Conservation (phyloP, 2,888 invertebrate genomes). For the Diadegma fenestrale region DNA sequence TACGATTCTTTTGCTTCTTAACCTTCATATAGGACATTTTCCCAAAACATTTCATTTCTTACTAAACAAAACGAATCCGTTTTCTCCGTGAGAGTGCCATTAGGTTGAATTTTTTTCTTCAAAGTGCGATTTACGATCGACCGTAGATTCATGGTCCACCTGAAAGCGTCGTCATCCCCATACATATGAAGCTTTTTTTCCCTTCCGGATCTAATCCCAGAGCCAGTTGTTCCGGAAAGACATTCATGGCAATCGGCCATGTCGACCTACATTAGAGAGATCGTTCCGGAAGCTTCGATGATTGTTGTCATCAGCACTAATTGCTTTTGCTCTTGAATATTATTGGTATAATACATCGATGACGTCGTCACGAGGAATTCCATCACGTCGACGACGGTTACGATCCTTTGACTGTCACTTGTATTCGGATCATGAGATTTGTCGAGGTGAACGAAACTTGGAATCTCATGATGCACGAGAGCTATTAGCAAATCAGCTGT, state of each 20-base stretch:
- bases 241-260: neutral
- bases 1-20: too few relatives aligned
- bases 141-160: neutral
- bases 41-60: too few relatives aligned
- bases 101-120: neutral
- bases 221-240: neutral
- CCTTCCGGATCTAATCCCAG: neutral
- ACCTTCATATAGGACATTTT: too few relatives aligned
- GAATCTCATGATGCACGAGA: constrained; percentile 73
- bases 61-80: too few relatives aligned
- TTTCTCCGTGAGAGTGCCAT: too few relatives aligned
- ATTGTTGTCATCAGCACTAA: constrained; percentile 31
- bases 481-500: constrained; percentile 77
- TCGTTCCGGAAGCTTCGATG: neutral
- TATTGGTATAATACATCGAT: constrained; percentile 31
- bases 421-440: constrained; percentile 20
- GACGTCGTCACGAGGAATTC: constrained; percentile 15
- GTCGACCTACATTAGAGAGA: neutral
- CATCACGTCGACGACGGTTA: neutral
- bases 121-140: neutral
- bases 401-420: constrained; percentile 23
- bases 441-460: constrained; percentile 50
- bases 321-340: constrained; percentile 2
- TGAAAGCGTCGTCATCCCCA: neutral
- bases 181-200: neutral